These are phyloP conservation scores for Fregetta grallaria DNA, from an alignment of 2,113 vertebrate genomes.

Conservation along the genomic window DNA sequence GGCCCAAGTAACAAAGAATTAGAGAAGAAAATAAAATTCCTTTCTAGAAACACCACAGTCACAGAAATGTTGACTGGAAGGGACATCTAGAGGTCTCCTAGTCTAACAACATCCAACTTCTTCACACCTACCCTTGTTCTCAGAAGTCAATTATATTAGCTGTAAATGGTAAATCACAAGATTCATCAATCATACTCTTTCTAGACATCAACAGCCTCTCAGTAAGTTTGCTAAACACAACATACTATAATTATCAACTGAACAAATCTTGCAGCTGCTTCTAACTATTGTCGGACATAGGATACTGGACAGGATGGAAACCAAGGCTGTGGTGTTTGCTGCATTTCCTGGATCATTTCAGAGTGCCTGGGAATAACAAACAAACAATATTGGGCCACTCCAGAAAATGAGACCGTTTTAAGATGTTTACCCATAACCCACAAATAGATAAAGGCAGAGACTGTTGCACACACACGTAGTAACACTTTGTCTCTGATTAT, in stretches of 20 bases:
- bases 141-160: neutral
- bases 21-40: neutral
- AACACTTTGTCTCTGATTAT: rapidly evolving
- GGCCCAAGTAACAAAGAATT: neutral
- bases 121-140: neutral
- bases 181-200: neutral
- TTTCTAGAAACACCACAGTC: neutral
- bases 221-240: neutral
- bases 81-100: neutral
- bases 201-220: neutral
- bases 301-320: neutral
- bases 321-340: neutral
- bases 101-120: neutral
- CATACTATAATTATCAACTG: neutral
- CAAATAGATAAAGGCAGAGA: neutral
- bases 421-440: too few relatives aligned
- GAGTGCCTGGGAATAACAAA: neutral
- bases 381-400: rapidly evolving
- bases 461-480: rapidly evolving
- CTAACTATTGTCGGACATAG: neutral
- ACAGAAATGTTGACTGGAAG: neutral
- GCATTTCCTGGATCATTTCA: neutral
- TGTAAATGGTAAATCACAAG: neutral
- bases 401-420: neutral
- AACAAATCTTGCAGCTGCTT: neutral